Evolutionary conservation across 2,113 vertebrate genomes (phyloP), one percentile per base, ranked within the genome.

Genomic region (Saguinus imperator): DNA sequence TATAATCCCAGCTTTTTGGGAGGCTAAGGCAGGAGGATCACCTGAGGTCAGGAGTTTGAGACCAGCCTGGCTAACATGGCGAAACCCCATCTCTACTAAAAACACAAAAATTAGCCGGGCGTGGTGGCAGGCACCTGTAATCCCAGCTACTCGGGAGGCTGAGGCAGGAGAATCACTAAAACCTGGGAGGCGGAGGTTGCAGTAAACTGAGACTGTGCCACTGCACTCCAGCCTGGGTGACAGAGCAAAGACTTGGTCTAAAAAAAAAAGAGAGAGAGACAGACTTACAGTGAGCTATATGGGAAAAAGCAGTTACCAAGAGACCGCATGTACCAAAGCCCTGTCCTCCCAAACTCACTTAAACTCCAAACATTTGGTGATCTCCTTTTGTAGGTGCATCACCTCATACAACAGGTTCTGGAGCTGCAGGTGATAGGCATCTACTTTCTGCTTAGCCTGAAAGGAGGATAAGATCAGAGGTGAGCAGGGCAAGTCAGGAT

Each of bases 311-410:
- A 55, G 45, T 40, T 43, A 37, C 17, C 50, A 40, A 86, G 23
- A 92, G 64, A 75, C 16, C 18, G n/a, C 52, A 40, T 5, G 48
- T 8, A 1, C 0, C 1, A 80, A 89, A 87, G 70, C 18, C 21
- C 77, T 68, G 37, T 29, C 35, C 81, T 23, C 58, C 37, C 48
- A 83, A 6, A 98, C 99, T 99, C 97, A 99, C 99, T 99, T 99
- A 98, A 99, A 99, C 95, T 99, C 99, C 85, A 99, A 98, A 98
- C 99, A 99, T 58, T 99, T 99, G 97, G 99, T 99, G 98, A 99
- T 99, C 98, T 99, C 99, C 66, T 99, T 99, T 98, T 99, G 99
- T 90, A 99, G 99, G 97, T 99, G 99, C 99, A 99, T 99, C 96
- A 99, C 99, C 98, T 99, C 99, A 35, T 99, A 99, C 23, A 99